A percentile compares a stretch with the other conserved stretches of the same genome.
Conservation (phyloP, 2,113 vertebrate species). For the Chloebia gouldiae region DNA sequence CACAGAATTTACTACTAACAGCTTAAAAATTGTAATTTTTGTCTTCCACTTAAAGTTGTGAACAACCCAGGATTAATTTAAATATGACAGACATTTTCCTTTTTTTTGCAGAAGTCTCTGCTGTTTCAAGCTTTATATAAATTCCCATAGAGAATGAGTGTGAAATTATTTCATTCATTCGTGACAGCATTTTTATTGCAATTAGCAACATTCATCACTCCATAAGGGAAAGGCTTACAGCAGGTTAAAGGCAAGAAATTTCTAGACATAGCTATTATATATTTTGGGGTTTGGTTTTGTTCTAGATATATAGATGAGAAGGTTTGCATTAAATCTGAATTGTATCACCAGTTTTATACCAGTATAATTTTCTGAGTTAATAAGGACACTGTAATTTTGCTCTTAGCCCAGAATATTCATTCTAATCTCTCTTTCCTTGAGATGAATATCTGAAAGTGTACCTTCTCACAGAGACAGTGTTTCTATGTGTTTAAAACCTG, state of each 20-base stretch:
- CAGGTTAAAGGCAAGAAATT: not conserved
- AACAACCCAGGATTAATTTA: not conserved
- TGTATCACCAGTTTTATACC: not conserved
- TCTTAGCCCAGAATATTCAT: not conserved
- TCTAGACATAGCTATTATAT: not conserved
- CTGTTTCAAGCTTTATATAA: not conserved
- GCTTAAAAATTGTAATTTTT: not conserved
- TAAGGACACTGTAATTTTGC: not conserved
- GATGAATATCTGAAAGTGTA: not conserved
- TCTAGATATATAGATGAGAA: not conserved
- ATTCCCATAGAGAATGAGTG: not conserved
- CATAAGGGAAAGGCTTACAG: not conserved
- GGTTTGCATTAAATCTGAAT: not conserved
- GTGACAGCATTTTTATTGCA: not conserved
- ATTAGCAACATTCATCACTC: not conserved
- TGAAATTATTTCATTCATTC: conserved; percentile 5
- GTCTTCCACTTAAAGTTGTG: not conserved
- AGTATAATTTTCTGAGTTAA: conserved; percentile 1
- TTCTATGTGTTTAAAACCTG: not conserved
- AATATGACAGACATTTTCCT: not conserved
- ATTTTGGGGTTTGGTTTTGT: not conserved
- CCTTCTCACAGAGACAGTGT: not conserved
- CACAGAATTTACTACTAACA: not conserved
- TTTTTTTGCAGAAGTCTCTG: not conserved
- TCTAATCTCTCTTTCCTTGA: not conserved